A percentile compares a stretch with the other conserved stretches of the same genome.
Conservation (phyloP, 64 coral and sea anemone species). For the Orbicella faveolata region DNA sequence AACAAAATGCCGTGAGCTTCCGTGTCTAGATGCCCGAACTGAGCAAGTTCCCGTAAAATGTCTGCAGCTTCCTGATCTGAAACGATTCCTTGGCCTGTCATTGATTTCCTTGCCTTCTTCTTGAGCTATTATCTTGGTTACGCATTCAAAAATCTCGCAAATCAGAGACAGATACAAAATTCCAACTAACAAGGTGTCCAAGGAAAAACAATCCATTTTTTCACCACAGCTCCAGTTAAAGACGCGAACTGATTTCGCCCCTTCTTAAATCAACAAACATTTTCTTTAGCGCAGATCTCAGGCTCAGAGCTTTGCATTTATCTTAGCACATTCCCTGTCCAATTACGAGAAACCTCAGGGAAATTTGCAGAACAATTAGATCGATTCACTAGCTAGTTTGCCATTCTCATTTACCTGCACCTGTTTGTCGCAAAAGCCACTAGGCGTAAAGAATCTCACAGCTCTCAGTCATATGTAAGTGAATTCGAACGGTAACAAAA, state of each 20-base stretch:
- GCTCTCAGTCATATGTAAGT: background rate
- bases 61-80: background rate
- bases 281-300: background rate
- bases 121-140: background rate
- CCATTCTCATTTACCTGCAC: background rate
- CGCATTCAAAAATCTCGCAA: constrained; percentile 15
- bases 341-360: constrained; percentile 36
- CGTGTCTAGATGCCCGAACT: background rate
- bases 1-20: constrained; percentile 21
- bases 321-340: background rate
- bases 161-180: constrained; percentile 19
- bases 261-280: background rate
- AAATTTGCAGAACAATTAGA: constrained; percentile 17
- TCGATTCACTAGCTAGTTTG: background rate
- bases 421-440: background rate
- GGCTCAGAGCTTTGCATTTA: background rate
- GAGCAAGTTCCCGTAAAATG: background rate
- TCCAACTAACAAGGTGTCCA: constrained; percentile 12
- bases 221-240: background rate
- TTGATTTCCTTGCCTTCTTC: constrained; percentile 3
- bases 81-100: background rate
- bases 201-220: background rate
- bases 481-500: background rate
- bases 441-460: too few species aligned
- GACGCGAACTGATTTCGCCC: background rate